Percentiles rank a stretch among this genome's conserved stretches.
Evolutionary conservation across 2,888 invertebrate genomes (phyloP).

Genomic region (Ecliptopera silaceata): DNA sequence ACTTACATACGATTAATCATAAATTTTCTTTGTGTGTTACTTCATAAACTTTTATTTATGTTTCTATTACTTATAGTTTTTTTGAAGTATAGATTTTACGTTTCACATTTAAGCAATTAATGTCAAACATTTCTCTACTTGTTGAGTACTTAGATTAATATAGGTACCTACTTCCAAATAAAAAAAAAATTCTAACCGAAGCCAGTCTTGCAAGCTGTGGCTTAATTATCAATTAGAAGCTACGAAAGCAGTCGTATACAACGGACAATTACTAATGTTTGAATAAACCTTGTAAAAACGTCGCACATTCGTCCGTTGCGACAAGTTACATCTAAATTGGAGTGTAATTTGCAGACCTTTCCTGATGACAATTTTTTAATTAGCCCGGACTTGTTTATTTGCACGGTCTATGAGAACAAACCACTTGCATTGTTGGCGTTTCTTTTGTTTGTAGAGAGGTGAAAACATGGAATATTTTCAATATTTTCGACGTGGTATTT

Average conservation of each 20-base stretch:
- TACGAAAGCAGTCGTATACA: conserved; percentile 28
- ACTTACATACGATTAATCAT: too few species aligned
- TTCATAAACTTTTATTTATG: too few species aligned
- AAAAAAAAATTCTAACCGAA: conserved; percentile 12
- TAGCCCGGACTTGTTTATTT: conserved; percentile 57
- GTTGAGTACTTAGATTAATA: conserved; percentile 4
- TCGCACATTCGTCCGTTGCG: conserved; percentile 37
- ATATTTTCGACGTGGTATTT: conserved; percentile 4
- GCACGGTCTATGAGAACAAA: conserved; percentile 21
- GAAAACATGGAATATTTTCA: conserved; percentile 5
- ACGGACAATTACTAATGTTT: conserved; percentile 22
- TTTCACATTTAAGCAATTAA: background rate
- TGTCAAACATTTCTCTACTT: background rate
- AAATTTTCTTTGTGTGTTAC: too few species aligned
- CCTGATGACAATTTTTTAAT: conserved; percentile 67
- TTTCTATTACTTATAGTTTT: too few species aligned
- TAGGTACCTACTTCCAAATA: conserved; percentile 6
- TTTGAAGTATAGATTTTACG: background rate
- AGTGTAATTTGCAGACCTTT: conserved; percentile 60
- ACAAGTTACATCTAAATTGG: conserved; percentile 71
- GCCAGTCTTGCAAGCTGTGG: conserved; percentile 11
- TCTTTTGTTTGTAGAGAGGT: conserved; percentile 14
- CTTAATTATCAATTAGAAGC: conserved; percentile 28
- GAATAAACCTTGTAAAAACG: conserved; percentile 27
- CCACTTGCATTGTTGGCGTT: conserved; percentile 13